Evolutionary conservation across 2,113 vertebrate genomes (phyloP).

Genomic region (Syngnathus typhle): DNA sequence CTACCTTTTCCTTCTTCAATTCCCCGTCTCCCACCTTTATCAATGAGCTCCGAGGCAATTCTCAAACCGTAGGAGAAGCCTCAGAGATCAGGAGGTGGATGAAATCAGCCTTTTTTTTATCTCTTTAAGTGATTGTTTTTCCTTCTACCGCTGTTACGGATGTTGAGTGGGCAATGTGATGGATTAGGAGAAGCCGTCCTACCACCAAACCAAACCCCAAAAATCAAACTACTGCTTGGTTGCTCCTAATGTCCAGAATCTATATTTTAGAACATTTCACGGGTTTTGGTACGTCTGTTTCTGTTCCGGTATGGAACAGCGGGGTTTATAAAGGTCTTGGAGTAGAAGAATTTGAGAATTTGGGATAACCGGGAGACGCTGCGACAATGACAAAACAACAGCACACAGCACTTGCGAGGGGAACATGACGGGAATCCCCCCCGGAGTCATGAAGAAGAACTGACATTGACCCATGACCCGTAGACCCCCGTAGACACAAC

Average conservation of each 20-base stretch:
- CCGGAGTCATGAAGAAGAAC: background rate
- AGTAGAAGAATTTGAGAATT: background rate
- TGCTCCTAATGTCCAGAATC: background rate
- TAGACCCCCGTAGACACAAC: background rate
- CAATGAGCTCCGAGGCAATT: constrained; percentile 64
- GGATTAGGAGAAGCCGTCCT: constrained; percentile 26
- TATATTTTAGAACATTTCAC: no score
- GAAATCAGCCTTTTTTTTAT: constrained; percentile 61
- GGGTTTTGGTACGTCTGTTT: background rate
- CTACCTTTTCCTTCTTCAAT: constrained; percentile 65
- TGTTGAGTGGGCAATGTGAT: constrained; percentile 37
- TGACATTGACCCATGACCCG: background rate
- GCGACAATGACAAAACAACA: background rate
- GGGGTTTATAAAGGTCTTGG: background rate
- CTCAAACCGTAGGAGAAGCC: constrained; percentile 51
- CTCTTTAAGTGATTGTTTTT: constrained; percentile 66
- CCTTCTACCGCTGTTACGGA: constrained; percentile 22
- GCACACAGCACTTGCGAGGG: background rate
- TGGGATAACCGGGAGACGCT: background rate
- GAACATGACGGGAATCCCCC: background rate
- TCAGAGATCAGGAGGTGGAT: constrained; percentile 55
- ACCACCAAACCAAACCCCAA: background rate
- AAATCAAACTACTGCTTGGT: background rate
- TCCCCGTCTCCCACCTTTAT: constrained; percentile 59
- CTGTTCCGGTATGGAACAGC: background rate